A percentile compares a stretch with the other conserved stretches of the same genome.
Evolutionary conservation across 2,888 invertebrate genomes (phyloP).

Genomic region (Xestoiulus laeticollis): DNA sequence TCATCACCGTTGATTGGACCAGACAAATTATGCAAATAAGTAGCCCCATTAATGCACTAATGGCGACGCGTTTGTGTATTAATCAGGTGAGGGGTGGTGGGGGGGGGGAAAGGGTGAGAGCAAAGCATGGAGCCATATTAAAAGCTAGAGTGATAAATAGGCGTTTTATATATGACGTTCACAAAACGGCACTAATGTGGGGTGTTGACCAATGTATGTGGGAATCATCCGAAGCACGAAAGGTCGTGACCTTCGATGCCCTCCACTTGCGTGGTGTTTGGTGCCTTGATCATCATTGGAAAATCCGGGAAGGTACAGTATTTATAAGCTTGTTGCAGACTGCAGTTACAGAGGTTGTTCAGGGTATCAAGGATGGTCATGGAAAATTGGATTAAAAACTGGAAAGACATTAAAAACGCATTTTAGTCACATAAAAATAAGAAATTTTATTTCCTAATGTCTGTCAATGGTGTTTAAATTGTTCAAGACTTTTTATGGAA

Average conservation of each 20-base stretch:
- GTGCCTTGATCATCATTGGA: neutral
- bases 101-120: neutral
- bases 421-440: too few relatives aligned
- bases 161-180: neutral
- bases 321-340: too few relatives aligned
- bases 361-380: too few relatives aligned
- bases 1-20: slow-evolving; percentile 49
- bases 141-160: neutral
- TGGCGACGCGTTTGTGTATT: slow-evolving; percentile 47
- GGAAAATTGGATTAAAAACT: too few relatives aligned
- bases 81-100: slow-evolving; percentile 42
- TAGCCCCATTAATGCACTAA: slow-evolving; percentile 49
- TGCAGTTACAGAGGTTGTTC: too few relatives aligned
- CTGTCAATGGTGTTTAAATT: too few relatives aligned
- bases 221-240: neutral
- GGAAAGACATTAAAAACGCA: too few relatives aligned
- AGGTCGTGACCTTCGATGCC: neutral
- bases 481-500: too few relatives aligned
- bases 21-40: slow-evolving; percentile 52
- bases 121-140: neutral
- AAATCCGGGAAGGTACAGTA: too few relatives aligned
- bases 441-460: too few relatives aligned
- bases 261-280: neutral
- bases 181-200: neutral
- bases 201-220: neutral